Percentiles rank a stretch among this genome's conserved stretches.
Evolutionary conservation across 2,797 vertebrate genomes (phyloP).

Genomic region (Acanthurus leucopareius): DNA sequence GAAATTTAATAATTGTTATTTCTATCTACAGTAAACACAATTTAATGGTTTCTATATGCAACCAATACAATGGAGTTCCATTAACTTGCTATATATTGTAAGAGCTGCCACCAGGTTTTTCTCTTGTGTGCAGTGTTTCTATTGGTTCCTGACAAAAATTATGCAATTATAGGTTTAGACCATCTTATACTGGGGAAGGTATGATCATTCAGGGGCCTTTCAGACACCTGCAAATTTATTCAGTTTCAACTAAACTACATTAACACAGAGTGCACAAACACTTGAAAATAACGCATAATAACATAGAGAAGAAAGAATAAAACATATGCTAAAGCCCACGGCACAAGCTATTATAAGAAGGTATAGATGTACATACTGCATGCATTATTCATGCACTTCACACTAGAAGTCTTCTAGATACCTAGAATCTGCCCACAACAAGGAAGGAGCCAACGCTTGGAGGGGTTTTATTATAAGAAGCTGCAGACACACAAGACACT

Average conservation of each 20-base stretch:
- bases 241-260: not conserved
- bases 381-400: not conserved
- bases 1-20: not conserved
- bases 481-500: not conserved
- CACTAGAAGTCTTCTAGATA: not conserved
- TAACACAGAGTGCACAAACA: not conserved
- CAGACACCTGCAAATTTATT: not conserved
- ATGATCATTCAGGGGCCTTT: not conserved
- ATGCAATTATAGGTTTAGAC: not conserved
- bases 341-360: too few relatives aligned
- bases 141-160: not conserved
- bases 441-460: not conserved
- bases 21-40: not conserved
- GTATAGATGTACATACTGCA: too few relatives aligned
- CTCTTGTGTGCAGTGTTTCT: not conserved
- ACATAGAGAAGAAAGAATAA: not conserved
- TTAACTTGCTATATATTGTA: not conserved
- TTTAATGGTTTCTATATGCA: not conserved
- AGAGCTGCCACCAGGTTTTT: not conserved
- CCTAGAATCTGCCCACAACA: not conserved
- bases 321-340: not conserved
- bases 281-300: not conserved
- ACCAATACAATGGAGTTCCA: too few relatives aligned
- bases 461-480: constrained; percentile 6
- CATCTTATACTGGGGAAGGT: not conserved